Conservation (phyloP, 2,888 invertebrate genomes). For the Orthosia cruda region DNA sequence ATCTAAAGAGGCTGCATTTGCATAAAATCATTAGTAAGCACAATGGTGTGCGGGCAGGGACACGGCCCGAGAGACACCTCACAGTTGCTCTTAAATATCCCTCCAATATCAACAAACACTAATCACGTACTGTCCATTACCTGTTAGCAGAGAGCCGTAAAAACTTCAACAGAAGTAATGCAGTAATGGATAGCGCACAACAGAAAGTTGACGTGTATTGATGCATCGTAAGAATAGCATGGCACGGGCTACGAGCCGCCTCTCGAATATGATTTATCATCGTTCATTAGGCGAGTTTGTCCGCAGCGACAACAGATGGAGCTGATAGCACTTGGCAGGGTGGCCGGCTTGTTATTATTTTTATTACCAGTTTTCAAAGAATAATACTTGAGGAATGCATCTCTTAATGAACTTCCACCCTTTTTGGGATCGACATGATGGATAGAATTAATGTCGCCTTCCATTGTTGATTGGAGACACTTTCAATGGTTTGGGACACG, state of each 20-base stretch:
- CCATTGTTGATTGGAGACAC: slow-evolving; percentile 91
- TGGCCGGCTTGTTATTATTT: slow-evolving; percentile 92
- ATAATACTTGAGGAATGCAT: slow-evolving; percentile 92
- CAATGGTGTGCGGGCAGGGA: slow-evolving; percentile 91
- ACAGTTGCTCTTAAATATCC: slow-evolving; percentile 84
- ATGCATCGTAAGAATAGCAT: slow-evolving; percentile 80
- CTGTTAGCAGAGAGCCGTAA: background rate
- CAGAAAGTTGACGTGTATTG: slow-evolving; percentile 64
- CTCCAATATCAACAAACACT: slow-evolving; percentile 67
- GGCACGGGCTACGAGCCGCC: slow-evolving; percentile 86
- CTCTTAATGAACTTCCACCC: slow-evolving; percentile 92
- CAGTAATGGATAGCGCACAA: slow-evolving; percentile 74
- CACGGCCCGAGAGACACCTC: slow-evolving; percentile 88
- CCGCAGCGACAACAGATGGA: slow-evolving; percentile 92
- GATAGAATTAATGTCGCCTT: slow-evolving; percentile 91
- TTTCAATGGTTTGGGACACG: slow-evolving; percentile 82
- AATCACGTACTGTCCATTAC: slow-evolving; percentile 72
- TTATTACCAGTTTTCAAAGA: slow-evolving; percentile 92
- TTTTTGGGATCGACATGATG: slow-evolving; percentile 90
- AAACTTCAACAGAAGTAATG: slow-evolving; percentile 7
- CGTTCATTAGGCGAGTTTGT: slow-evolving; percentile 92
- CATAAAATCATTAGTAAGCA: slow-evolving; percentile 92
- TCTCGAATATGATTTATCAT: slow-evolving; percentile 92
- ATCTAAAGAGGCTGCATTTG: slow-evolving; percentile 92
- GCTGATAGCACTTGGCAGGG: slow-evolving; percentile 92